Evolutionary conservation across 1,140 invertebrate genomes (phyloP).

Genomic region (Archivesica marissinica): DNA sequence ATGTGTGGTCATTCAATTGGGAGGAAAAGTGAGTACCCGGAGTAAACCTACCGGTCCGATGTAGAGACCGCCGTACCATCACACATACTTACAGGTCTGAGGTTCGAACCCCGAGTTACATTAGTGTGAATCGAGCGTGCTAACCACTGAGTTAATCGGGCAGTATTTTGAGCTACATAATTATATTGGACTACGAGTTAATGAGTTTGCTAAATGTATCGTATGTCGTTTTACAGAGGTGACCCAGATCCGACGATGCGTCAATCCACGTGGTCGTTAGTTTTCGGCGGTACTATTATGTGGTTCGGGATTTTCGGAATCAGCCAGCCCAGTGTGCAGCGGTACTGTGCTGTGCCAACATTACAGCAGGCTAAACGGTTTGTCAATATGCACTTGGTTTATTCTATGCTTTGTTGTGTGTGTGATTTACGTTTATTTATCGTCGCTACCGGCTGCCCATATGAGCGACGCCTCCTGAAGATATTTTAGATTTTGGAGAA

Average conservation of each 20-base stretch:
- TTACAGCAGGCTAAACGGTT: slow-evolving; percentile 1
- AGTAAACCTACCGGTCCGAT: neutral
- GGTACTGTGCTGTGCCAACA: slow-evolving; percentile 69
- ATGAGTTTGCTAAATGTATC: neutral
- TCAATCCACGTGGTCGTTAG: slow-evolving; percentile 80
- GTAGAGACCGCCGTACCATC: neutral
- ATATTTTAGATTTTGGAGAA: too few relatives aligned
- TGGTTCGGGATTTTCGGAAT: slow-evolving; percentile 73
- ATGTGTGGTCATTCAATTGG: too few relatives aligned
- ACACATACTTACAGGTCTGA: too few relatives aligned
- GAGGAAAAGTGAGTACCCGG: too few relatives aligned
- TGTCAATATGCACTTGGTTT: too few relatives aligned
- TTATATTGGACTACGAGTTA: neutral
- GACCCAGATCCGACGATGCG: slow-evolving; percentile 78
- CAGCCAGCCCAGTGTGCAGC: slow-evolving; percentile 77
- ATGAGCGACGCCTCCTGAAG: too few relatives aligned
- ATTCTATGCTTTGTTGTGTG: too few relatives aligned
- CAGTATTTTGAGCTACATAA: neutral
- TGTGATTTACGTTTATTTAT: too few relatives aligned
- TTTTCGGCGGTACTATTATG: slow-evolving; percentile 74
- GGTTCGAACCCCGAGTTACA: neutral
- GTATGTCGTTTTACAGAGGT: slow-evolving; percentile 66
- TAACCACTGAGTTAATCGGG: neutral
- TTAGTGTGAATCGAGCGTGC: too few relatives aligned
- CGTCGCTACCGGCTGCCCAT: too few relatives aligned